Base-by-base conservation (phyloP, 2,797 vertebrate species). In the Margarornis squamiger region DNA sequence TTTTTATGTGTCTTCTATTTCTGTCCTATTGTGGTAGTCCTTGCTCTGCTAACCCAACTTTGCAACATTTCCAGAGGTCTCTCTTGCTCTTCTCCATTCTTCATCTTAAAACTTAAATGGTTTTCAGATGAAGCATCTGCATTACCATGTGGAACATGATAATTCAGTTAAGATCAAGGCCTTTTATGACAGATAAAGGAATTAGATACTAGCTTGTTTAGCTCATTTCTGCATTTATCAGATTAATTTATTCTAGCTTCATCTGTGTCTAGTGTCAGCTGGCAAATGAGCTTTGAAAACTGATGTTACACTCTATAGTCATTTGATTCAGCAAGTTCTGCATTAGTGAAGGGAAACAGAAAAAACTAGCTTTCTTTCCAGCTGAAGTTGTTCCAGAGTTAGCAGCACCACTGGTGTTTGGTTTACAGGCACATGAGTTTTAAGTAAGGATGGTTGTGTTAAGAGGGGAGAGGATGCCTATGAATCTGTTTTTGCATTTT, bases 181-280 rank as follows among this genome's bases (percentile, higher is more conserved):
- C 7, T 61, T 54, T 36, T 79, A 38, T 65, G 20, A 12, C 19
- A 68, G 29, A 18, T 6, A 6, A 82, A 46, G 30, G 34, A 46
- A 22, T 57, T 46, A 5, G 14, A 61, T 0, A 3, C 24, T 5
- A 46, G 45, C 45, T 46, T 20, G 1, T 6, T 15, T 72, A 57
- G 49, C 26, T 82, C 10, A 16, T 26, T 85, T 65, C 24, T 85
- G 46, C 14, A 19, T 85, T 88, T 36, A 12, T 65, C 26, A 30
- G 24, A 23, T 90, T 2, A 58, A 32, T 70, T 63, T 72, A 23
- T 85, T 93, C 7, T 76, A 12, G 34, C 14, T 34, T 78, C 54
- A 34, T 70, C 29, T 46, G 4, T 55, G 18, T 82, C 43, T 66
- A 24, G 6, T 71, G 22, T 54, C 30, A 80, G 14, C 52, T 84